Conservation (phyloP, 2,797 vertebrate genomes). For the Ctenopoma multispine region DNA sequence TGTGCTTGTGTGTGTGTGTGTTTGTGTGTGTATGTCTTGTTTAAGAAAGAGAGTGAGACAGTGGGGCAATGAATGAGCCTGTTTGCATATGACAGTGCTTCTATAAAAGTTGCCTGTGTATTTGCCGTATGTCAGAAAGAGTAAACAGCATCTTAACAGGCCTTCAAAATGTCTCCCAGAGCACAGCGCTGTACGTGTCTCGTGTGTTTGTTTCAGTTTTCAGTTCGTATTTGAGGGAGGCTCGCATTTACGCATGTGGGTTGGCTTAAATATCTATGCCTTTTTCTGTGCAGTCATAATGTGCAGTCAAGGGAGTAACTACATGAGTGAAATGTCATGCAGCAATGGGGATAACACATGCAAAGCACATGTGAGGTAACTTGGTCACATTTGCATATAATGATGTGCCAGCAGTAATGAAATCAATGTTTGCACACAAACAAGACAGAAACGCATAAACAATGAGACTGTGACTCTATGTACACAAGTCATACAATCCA, state of each 20-base stretch:
- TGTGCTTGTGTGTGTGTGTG: conserved; percentile 21
- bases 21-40: conserved; percentile 38
- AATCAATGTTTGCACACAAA: conserved; percentile 35
- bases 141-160: conserved; percentile 50
- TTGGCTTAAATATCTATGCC: conserved; percentile 46
- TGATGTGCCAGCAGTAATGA: conserved; percentile 56
- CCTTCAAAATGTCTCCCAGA: conserved; percentile 50
- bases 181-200: conserved; percentile 22
- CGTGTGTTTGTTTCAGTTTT: conserved; percentile 18
- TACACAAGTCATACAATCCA: background rate
- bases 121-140: conserved; percentile 64
- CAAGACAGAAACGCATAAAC: conserved; percentile 10
- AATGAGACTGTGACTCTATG: background rate
- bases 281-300: conserved; percentile 59
- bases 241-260: conserved; percentile 41
- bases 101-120: conserved; percentile 63
- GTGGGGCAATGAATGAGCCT: conserved; percentile 71
- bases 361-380: conserved; percentile 54
- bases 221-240: conserved; percentile 22
- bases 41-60: conserved; percentile 59
- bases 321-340: conserved; percentile 67
- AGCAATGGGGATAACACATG: conserved; percentile 46
- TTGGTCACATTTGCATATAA: conserved; percentile 62
- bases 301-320: conserved; percentile 68
- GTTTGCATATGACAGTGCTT: conserved; percentile 67